These are phyloP conservation scores for Ailuropoda melanoleuca DNA, from an alignment of 2,113 vertebrate genomes.

Conservation along the genomic window DNA sequence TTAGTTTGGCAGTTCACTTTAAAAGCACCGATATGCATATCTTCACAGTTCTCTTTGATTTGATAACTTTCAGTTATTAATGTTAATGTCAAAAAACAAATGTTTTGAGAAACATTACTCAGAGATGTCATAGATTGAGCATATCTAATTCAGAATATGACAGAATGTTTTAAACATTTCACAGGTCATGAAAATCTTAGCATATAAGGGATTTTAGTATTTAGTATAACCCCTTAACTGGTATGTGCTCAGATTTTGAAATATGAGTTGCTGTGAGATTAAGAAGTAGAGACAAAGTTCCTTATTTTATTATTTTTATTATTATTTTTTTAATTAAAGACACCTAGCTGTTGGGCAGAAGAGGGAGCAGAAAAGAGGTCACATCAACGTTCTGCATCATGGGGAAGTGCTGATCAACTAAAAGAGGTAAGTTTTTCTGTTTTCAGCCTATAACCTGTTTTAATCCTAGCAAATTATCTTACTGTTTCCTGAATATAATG, in stretches of 20 bases:
- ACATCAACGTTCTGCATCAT: slow-evolving; percentile 95
- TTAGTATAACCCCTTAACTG: not conserved
- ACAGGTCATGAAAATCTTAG: not conserved
- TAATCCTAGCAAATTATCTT: not conserved
- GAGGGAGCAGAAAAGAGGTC: slow-evolving; percentile 91
- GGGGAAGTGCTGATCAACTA: slow-evolving; percentile 96
- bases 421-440: slow-evolving; percentile 91
- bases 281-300: not conserved
- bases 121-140: not conserved
- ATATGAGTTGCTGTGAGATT: not conserved
- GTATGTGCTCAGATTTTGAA: not conserved
- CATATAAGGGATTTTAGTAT: not conserved
- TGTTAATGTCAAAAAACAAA: not conserved
- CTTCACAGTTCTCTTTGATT: slow-evolving; percentile 23
- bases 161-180: slow-evolving; percentile 18
- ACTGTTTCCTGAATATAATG: not conserved
- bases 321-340: slow-evolving; percentile 82
- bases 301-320: slow-evolving; percentile 5
- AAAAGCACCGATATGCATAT: not conserved
- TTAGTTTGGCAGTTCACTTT: not conserved
- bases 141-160: slow-evolving; percentile 26
- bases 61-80: slow-evolving; percentile 23
- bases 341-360: slow-evolving; percentile 94
- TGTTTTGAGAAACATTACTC: slow-evolving; percentile 25
- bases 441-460: not conserved